Percentiles rank a stretch among this genome's conserved stretches.
These are phyloP conservation scores for Macrotis lagotis DNA, from an alignment of 2,113 vertebrate genomes.

Conservation along the genomic window DNA sequence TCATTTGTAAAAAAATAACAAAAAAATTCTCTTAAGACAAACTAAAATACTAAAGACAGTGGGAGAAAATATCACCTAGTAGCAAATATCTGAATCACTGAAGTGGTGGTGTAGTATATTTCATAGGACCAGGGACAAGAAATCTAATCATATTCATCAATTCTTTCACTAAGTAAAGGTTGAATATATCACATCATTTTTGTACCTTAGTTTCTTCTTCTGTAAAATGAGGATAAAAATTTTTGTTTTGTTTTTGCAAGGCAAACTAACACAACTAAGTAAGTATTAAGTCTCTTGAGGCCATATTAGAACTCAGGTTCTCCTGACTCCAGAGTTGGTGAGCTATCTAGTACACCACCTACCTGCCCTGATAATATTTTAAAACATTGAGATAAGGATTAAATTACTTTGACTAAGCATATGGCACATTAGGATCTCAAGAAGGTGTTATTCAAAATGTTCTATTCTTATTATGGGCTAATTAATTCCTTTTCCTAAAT, in stretches of 20 bases:
- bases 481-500: fast-evolving
- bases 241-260: too few relatives aligned
- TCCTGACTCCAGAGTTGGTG: too few relatives aligned
- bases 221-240: not conserved
- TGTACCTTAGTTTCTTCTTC: not conserved
- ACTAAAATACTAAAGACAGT: not conserved
- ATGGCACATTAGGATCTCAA: not conserved
- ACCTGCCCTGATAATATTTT: too few relatives aligned
- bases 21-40: not conserved
- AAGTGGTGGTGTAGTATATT: not conserved
- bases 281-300: too few relatives aligned
- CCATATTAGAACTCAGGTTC: too few relatives aligned
- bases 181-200: not conserved
- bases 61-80: not conserved
- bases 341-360: too few relatives aligned
- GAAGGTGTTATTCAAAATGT: not conserved
- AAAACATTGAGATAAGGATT: not conserved
- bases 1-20: not conserved
- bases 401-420: not conserved
- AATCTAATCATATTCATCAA: not conserved
- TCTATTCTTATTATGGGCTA: not conserved
- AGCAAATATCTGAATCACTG: not conserved
- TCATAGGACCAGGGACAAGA: not conserved
- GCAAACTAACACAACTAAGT: too few relatives aligned
- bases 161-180: not conserved